Conservation (phyloP, 2,113 vertebrate species). For the Malurus cyaneus region DNA sequence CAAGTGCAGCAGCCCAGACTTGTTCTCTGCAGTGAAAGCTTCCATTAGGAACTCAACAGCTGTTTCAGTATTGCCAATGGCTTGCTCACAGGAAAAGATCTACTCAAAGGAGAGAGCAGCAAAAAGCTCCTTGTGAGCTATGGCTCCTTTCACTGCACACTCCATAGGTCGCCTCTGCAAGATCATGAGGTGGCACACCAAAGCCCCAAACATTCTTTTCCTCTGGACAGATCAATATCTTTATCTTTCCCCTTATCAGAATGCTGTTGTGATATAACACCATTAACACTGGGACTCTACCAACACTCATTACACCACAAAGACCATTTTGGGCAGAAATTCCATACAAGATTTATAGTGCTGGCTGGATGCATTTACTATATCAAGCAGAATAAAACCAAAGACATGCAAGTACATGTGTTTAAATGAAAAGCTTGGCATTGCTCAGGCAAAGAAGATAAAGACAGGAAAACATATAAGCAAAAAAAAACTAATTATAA, state of each 20-base stretch:
- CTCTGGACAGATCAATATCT: neutral
- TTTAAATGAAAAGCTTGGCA: neutral
- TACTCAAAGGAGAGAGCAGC: neutral
- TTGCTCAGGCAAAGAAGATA: slow-evolving; percentile 11
- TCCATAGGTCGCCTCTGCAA: neutral
- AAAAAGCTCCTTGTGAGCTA: rapidly evolving
- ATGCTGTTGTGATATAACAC: neutral
- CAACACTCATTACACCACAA: neutral
- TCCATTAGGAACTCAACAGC: neutral
- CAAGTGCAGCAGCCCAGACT: neutral
- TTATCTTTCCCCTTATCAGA: neutral
- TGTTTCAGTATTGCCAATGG: neutral
- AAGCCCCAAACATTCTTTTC: neutral
- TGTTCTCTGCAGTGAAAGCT: neutral
- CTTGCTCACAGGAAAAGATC: neutral
- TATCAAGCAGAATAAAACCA: neutral
- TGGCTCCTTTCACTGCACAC: neutral
- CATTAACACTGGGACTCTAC: neutral
- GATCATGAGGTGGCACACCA: neutral
- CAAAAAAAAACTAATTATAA: slow-evolving; percentile 23
- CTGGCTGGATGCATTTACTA: neutral
- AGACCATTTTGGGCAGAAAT: neutral
- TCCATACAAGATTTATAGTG: neutral
- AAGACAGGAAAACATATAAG: neutral
- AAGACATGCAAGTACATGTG: neutral